Percentiles rank a stretch among this genome's conserved stretches.
Conservation (phyloP, 37 sponge, comb jelly and placozoan species). For the Lycopodina hypogea region DNA sequence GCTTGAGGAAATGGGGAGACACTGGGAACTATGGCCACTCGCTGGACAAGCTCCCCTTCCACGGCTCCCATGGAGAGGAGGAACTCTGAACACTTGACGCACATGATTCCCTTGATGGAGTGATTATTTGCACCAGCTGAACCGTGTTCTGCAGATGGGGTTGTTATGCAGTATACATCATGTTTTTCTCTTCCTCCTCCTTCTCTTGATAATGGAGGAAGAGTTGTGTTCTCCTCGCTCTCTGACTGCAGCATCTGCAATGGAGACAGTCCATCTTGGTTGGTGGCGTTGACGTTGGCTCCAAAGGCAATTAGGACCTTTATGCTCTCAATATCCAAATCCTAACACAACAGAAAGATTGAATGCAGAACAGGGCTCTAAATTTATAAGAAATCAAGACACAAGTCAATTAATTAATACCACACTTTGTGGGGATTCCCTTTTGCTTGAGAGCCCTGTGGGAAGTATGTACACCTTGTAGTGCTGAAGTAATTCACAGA, state of each 20-base stretch:
- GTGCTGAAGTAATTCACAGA: no score
- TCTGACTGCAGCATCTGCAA: constrained; percentile 6
- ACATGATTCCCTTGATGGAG: not conserved
- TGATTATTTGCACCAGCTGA: not conserved
- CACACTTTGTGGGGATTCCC: not conserved
- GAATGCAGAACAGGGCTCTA: not conserved
- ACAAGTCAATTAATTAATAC: not conserved
- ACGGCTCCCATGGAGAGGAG: constrained; percentile 8
- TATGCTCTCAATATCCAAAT: constrained; percentile 10
- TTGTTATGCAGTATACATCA: not conserved
- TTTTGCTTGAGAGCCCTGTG: no score
- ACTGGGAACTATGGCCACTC: not conserved
- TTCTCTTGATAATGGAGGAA: not conserved
- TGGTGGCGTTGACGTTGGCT: constrained; percentile 24
- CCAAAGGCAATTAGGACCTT: constrained; percentile 44
- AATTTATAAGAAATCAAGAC: not conserved
- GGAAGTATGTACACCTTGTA: no score
- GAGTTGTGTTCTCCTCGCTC: not conserved
- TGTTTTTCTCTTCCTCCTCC: not conserved
- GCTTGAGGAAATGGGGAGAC: constrained; percentile 16
- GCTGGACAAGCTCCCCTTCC: not conserved
- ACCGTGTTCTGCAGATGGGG: not conserved
- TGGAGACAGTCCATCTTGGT: constrained; percentile 26
- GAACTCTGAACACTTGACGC: not conserved
- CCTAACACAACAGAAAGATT: not conserved